Evolutionary conservation across 2,888 invertebrate species (phyloP), one percentile per base, ranked within the genome.

Genomic region (Microctonus brassicae): DNA sequence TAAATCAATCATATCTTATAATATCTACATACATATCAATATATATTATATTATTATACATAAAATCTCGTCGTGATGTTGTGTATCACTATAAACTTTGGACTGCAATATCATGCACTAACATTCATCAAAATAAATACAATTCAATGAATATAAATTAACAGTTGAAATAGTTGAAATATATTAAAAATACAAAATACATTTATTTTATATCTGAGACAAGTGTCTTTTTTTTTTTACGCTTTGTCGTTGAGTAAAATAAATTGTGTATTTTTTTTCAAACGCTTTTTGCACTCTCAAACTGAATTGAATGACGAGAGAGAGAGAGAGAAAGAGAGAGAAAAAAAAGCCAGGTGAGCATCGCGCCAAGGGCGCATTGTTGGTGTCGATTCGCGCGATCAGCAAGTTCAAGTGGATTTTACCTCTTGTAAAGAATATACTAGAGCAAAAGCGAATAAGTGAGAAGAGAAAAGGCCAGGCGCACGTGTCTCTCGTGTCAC

Each of bases 301-400:
- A 57, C 67, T 36, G 70, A 60, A 69, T 68, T 71, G 76, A 75
- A 75, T 77, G 47, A 47, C 47, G 6, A n/a, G 47, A 47, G 17
- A 17, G 17, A 36, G 10, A 36, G 70, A 65, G 7, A 29, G 7
- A 29, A 29, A 29, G 7, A 29, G 7, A 47, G 17, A 36, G 10
- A 36, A 70, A 55, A 66, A 66, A 66, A 62, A 81, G 81, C 82
- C 86, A 86, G 86, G 86, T 86, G 86, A 85, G 84, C 84, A 82
- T 82, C 84, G 79, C 61, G 24, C 24, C 58, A 61, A 65, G 71
- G 68, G 69, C 63, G 66, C 66, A 61, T 62, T 71, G 70, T 73
- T 75, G 68, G 57, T 73, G 47, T 47, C 47, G 73, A 83, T 82
- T 80, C 76, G 85, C 86, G 52, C 75, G 79, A 84, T 86, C 86